phyloP scores from a whole-genome alignment of 2,797 vertebrate genomes.

The Sebastolobus alascanus region DNA sequence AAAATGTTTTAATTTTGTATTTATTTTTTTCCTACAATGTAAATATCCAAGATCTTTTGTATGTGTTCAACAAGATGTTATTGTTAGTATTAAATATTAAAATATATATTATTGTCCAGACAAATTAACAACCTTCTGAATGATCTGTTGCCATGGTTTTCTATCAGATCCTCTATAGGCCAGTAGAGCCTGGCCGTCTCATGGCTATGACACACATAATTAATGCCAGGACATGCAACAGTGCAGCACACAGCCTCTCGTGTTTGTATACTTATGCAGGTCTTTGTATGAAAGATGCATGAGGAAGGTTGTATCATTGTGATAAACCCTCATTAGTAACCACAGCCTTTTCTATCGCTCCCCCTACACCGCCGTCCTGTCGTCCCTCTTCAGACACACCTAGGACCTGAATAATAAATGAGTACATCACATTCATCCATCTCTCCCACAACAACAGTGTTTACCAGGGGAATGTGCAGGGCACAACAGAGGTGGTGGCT shows the following conservation, averaged over 20 bases:
- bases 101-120: neutral
- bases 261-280: constrained; percentile 47
- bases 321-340: constrained; percentile 73
- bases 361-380: constrained; percentile 27
- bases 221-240: constrained; percentile 45
- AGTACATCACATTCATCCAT: constrained; percentile 62
- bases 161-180: neutral
- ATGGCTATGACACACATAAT: constrained; percentile 40
- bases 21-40: neutral
- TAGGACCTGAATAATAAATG: constrained; percentile 78
- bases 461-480: constrained; percentile 35
- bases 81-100: neutral
- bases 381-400: constrained; percentile 65
- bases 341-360: constrained; percentile 34
- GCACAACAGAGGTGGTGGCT: neutral
- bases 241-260: constrained; percentile 25
- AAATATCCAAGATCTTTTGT: constrained; percentile 6
- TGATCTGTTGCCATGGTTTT: too few species aligned
- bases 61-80: neutral
- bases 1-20: neutral
- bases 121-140: neutral
- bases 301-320: constrained; percentile 58
- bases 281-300: constrained; percentile 74
- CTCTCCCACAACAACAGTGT: constrained; percentile 50
- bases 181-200: neutral